Evolutionary conservation across 1,140 invertebrate species (phyloP), one percentile per base, ranked within the genome.

Genomic region (Diplogasteroides magnus): DNA sequence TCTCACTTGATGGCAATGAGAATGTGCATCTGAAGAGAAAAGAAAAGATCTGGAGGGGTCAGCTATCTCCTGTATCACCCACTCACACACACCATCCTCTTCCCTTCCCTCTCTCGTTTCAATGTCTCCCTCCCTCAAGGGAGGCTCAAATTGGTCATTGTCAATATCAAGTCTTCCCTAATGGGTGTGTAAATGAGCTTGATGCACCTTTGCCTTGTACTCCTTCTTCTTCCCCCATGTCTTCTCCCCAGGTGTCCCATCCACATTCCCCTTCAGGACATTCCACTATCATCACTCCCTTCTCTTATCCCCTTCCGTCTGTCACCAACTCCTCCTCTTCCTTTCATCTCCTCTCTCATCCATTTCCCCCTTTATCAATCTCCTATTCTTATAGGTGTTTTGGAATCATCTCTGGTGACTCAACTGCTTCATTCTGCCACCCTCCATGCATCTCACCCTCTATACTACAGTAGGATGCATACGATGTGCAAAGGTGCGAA

Each of bases 1-100:
- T 95, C 85, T 97, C 94, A 28, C 83, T 85, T 57, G 88, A 86
- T 1, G 94, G 93, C 69, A 98, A 86, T 69, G 91, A 87, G 82
- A 97, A 97, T 69, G 19, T 48, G 19, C 37, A 48, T 48, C 37
- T 48, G 37, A 48, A 48, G 37, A 48, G 19, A 48, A 11, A 19
- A 19, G 6, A 6, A 19, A 48, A 48, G 37, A 48, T 6, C 6
- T 11, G 19, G 37, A 48, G 37, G 6, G 19, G 37, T 48, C 37
- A 48, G 6, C 37, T 48, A 48, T 48, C 37, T 48, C 19, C 19
- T n/a, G n/a, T n/a, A n/a, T n/a, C n/a, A n/a, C n/a, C n/a, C n/a
- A n/a, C n/a, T n/a, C n/a, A n/a, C n/a, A n/a, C n/a, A n/a, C n/a
- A n/a, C n/a, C n/a, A n/a, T n/a, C n/a, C n/a, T n/a, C n/a, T n/a